Percentiles rank a stretch among this genome's conserved stretches.
These are phyloP conservation scores for Halcyon malimbica DNA, from an alignment of 2,113 vertebrate genomes.

Conservation along the genomic window DNA sequence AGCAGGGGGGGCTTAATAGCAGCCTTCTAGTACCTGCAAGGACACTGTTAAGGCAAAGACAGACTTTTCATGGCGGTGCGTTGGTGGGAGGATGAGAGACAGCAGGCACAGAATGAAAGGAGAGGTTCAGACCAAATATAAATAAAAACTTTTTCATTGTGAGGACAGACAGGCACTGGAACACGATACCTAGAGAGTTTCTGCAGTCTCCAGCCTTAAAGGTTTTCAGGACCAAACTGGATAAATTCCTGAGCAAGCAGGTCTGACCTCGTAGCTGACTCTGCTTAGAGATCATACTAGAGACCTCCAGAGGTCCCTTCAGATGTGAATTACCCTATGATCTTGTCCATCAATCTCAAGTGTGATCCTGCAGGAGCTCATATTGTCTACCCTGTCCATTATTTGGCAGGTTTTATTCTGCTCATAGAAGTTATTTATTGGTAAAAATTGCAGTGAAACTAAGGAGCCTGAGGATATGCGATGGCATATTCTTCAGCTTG, in stretches of 20 bases:
- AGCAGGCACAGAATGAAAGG: background rate
- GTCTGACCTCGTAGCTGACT: background rate
- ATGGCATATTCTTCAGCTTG: background rate
- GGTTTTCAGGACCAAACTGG: background rate
- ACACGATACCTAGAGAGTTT: background rate
- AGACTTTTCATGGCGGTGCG: background rate
- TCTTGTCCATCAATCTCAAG: background rate
- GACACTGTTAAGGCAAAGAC: background rate
- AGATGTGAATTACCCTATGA: background rate
- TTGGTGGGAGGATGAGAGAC: background rate
- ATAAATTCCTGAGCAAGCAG: background rate
- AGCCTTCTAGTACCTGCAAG: background rate
- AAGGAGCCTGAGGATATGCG: background rate
- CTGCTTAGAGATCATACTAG: background rate
- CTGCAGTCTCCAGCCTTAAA: background rate
- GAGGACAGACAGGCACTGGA: background rate
- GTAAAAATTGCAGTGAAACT: background rate
- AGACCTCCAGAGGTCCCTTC: background rate
- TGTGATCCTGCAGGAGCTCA: background rate
- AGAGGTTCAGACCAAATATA: background rate
- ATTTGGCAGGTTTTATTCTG: background rate
- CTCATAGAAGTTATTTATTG: conserved; percentile 1
- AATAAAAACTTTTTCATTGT: background rate
- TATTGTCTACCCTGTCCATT: background rate
- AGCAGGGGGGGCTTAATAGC: background rate